A percentile compares a stretch with the other conserved stretches of the same genome.
These are phyloP conservation scores for Drosophila littoralis DNA, from an alignment of 1,140 invertebrate species.

Conservation along the genomic window DNA sequence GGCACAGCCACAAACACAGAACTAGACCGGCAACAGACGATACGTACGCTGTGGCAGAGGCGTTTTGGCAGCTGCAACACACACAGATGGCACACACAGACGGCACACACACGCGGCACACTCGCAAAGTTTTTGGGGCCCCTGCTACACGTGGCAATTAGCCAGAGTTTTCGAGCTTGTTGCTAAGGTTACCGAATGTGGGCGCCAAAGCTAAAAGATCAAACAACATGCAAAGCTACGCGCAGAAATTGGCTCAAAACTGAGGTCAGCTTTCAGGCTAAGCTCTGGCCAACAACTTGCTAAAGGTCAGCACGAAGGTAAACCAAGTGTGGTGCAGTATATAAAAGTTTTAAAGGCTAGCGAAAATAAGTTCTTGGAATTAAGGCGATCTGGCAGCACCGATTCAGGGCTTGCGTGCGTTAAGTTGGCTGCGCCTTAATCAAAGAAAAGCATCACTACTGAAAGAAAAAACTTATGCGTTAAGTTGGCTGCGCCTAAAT, in stretches of 20 bases:
- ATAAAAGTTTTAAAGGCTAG: background rate
- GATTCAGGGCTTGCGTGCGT: background rate
- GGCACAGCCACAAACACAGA: slow-evolving; percentile 7
- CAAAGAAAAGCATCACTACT: too few species aligned
- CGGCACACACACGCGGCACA: slow-evolving; percentile 8
- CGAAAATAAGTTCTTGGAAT: background rate
- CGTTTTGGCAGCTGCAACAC: slow-evolving; percentile 45
- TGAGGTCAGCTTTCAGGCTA: slow-evolving; percentile 10
- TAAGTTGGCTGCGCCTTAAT: background rate
- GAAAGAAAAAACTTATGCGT: too few species aligned
- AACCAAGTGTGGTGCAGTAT: background rate
- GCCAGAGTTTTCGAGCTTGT: slow-evolving; percentile 4
- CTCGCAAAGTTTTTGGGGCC: slow-evolving; percentile 26
- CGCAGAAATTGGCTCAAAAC: slow-evolving; percentile 21
- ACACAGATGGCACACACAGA: slow-evolving; percentile 15
- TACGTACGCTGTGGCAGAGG: slow-evolving; percentile 29
- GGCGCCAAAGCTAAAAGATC: slow-evolving; percentile 23
- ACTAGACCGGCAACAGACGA: slow-evolving; percentile 52
- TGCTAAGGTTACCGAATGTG: slow-evolving; percentile 25
- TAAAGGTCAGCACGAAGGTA: slow-evolving; percentile 29
- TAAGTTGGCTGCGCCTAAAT: too few species aligned
- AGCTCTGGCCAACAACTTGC: slow-evolving; percentile 6
- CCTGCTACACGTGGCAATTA: slow-evolving; percentile 44
- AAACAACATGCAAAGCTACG: slow-evolving; percentile 33
- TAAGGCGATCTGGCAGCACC: slow-evolving; percentile 5